Conservation (phyloP, 2,797 vertebrate species). For the Telmatherina bonti region DNA sequence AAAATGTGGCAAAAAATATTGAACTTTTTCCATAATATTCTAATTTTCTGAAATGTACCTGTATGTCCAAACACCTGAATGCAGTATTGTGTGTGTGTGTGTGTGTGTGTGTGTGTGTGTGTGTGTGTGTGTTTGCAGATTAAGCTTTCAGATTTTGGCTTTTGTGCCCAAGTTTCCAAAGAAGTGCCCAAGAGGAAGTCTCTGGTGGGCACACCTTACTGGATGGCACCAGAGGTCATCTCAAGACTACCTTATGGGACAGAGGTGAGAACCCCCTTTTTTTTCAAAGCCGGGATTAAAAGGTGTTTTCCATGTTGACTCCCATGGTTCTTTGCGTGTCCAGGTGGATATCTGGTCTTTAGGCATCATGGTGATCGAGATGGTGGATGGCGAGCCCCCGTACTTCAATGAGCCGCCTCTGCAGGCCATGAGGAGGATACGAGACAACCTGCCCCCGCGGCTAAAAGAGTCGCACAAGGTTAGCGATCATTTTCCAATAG, state of each 20-base stretch:
- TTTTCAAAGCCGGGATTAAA: neutral
- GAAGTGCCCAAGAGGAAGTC: constrained; percentile 98
- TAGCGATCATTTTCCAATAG: neutral
- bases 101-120: constrained; percentile 30
- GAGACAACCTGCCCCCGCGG: constrained; percentile 95
- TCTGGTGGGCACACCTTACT: constrained; percentile 94
- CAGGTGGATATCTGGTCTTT: constrained; percentile 99
- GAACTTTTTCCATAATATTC: too few relatives aligned
- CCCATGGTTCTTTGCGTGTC: constrained; percentile 21
- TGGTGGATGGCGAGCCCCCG: constrained; percentile 98
- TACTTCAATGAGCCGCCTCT: constrained; percentile 99
- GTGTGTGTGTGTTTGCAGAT: constrained; percentile 82
- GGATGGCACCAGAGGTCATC: constrained; percentile 99
- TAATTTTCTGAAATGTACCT: too few relatives aligned
- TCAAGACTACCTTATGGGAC: constrained; percentile 96
- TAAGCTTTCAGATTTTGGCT: constrained; percentile 97
- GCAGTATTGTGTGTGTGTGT: constrained; percentile 4
- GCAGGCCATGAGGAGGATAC: constrained; percentile 98
- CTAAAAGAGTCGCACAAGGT: constrained; percentile 98
- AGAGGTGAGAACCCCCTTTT: constrained; percentile 82
- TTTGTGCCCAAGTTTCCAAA: constrained; percentile 99
- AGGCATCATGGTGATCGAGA: constrained; percentile 99
- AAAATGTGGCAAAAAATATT: too few relatives aligned
- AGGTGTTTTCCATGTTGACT: too few relatives aligned
- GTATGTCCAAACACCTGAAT: neutral